Percentiles rank a stretch among this genome's conserved stretches.
These are phyloP conservation scores for Spodoptera picta DNA, from an alignment of 2,888 invertebrate genomes.

Conservation along the genomic window DNA sequence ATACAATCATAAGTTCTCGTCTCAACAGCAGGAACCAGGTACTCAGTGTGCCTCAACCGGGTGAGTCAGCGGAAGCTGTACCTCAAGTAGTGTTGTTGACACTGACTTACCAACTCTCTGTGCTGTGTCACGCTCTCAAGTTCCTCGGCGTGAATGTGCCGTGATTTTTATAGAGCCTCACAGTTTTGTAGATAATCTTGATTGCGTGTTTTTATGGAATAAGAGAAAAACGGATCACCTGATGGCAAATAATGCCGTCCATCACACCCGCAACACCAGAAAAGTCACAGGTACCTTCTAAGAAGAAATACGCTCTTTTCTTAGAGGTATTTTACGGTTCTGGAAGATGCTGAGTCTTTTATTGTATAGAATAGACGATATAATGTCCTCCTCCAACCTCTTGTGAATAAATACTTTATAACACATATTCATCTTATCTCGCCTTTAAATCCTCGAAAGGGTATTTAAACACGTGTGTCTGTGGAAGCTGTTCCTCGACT, in stretches of 20 bases:
- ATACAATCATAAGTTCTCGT: not conserved
- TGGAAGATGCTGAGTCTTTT: too few species aligned
- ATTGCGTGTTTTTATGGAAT: not conserved
- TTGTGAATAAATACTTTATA: too few species aligned
- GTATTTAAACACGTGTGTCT: conserved; percentile 58
- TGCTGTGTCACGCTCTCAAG: conserved; percentile 56
- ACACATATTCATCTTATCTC: too few species aligned
- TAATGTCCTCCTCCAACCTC: too few species aligned
- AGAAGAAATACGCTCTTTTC: too few species aligned
- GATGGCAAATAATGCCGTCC: too few species aligned
- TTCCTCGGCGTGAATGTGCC: conserved; percentile 32
- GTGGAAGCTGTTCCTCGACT: conserved; percentile 64
- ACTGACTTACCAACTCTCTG: conserved; percentile 68
- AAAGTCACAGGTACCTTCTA: too few species aligned
- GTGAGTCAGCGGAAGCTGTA: conserved; percentile 69
- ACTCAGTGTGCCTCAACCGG: conserved; percentile 52
- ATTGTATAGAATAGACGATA: too few species aligned
- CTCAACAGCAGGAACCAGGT: not conserved
- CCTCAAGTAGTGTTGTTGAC: conserved; percentile 65
- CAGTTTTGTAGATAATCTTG: conserved; percentile 32
- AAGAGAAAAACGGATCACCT: too few species aligned
- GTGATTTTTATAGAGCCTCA: conserved; percentile 26
- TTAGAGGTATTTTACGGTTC: too few species aligned
- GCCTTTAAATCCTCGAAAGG: too few species aligned
- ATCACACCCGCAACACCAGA: too few species aligned